phyloP scores from a whole-genome alignment of 2,113 vertebrate species.

The Callocephalon fimbriatum region DNA sequence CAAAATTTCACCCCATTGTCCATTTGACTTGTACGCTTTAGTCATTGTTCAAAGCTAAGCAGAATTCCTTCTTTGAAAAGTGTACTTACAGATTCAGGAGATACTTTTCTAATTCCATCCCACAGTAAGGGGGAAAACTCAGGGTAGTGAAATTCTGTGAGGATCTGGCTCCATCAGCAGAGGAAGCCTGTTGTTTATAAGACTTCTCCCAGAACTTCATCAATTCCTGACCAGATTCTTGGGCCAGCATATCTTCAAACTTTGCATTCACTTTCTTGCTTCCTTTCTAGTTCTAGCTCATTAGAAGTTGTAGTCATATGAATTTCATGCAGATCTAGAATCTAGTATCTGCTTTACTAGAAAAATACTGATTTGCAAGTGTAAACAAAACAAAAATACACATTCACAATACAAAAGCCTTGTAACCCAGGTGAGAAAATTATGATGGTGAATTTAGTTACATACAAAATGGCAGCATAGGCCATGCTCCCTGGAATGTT shows the following conservation, averaged over 20 bases:
- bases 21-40: slow-evolving; percentile 31
- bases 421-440: neutral
- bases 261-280: neutral
- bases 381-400: neutral
- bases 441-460: neutral
- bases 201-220: neutral
- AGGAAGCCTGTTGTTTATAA: neutral
- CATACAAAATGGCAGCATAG: neutral
- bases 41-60: slow-evolving; percentile 35
- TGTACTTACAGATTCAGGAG: neutral
- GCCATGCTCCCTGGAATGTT: neutral
- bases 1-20: neutral
- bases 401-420: neutral
- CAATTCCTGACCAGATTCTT: neutral
- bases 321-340: neutral
- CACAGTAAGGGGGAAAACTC: neutral
- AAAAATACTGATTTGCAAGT: neutral
- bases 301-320: neutral
- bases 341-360: neutral
- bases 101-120: neutral
- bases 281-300: neutral
- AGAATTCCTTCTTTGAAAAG: slow-evolving; percentile 18
- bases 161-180: neutral
- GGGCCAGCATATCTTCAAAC: neutral
- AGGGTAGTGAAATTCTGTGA: neutral